Evolutionary conservation across 2,113 vertebrate genomes (phyloP).

Genomic region (Scortum barcoo): DNA sequence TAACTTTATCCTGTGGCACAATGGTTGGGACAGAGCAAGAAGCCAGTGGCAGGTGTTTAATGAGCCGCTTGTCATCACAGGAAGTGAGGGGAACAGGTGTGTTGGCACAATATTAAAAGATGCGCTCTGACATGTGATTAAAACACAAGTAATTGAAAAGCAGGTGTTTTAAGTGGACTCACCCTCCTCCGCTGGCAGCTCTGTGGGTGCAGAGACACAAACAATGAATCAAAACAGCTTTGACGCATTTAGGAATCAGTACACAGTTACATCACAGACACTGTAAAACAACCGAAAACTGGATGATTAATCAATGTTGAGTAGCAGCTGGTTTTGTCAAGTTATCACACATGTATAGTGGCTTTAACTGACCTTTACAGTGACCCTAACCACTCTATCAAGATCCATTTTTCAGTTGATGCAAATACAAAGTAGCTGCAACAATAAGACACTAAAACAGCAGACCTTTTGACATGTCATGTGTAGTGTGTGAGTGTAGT

Average conservation of each 20-base stretch:
- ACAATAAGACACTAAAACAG: background rate
- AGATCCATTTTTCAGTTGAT: constrained; percentile 23
- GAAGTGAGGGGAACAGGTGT: constrained; percentile 50
- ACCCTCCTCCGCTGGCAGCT: constrained; percentile 88
- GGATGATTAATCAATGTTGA: background rate
- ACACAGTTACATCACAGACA: background rate
- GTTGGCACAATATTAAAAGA: constrained; percentile 15
- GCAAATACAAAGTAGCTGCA: background rate
- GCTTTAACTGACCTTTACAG: constrained; percentile 46
- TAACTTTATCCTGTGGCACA: background rate
- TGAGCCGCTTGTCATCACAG: constrained; percentile 52
- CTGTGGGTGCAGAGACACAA: constrained; percentile 72
- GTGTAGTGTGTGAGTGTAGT: background rate
- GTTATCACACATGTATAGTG: constrained; percentile 21
- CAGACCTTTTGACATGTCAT: background rate
- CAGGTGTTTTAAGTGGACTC: constrained; percentile 52
- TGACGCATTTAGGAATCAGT: background rate
- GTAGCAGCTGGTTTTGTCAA: constrained; percentile 27
- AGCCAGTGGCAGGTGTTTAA: constrained; percentile 41
- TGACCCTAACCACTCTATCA: constrained; percentile 43
- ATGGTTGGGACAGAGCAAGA: background rate
- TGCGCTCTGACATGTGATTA: background rate
- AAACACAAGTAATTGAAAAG: constrained; percentile 13
- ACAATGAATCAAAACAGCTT: constrained; percentile 6
- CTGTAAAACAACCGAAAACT: background rate